Base-by-base conservation (phyloP, 2,113 vertebrate species). In the Vicugna pacos region DNA sequence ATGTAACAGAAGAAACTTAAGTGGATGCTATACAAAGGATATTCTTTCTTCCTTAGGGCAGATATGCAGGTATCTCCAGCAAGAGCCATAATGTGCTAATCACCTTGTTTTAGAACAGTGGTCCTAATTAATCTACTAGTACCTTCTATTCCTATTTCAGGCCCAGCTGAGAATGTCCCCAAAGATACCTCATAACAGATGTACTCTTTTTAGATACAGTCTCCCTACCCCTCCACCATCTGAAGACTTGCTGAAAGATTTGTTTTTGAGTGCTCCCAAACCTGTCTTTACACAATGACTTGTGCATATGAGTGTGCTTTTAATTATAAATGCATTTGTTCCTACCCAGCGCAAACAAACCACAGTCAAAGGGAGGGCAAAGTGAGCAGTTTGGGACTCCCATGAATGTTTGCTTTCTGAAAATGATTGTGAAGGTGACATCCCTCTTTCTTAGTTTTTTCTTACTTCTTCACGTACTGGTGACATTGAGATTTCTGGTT, bases 351-450 rank as follows among this genome's bases (percentile, higher is more conserved):
- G 62, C 72, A 69, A 20, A 65, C 6, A 50, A 46, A 56, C 6
- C 1, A 0, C 69, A n/a, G n/a, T 62, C 32, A 32, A 56, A 86
- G 42, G 62, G 54, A 89, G 22, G 65, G 28, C n/a, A 28, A 35
- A 30, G 26, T n/a, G 42, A 88, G n/a, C 30, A 56, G 30, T 50
- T 42, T 67, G 38, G n/a, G n/a, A 73, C 4, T 22, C 52, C 69
- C 84, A 50, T 50, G 58, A 75, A 77, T 24, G 20, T 93, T 86
- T 93, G 52, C 32, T 88, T 79, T 94, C 73, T 64, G 89, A 73
- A 89, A 26, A 24, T 52, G 84, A 87, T 52, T 32, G 3, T 62
- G 35, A 62, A 92, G 35, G 14, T 69, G 72, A 60, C 7, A 76
- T 48, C 30, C 26, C 20, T 48, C 22, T 64, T 32, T 73, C 26